Conservation (phyloP, 2,113 vertebrate genomes). For the Crotalus tigris region DNA sequence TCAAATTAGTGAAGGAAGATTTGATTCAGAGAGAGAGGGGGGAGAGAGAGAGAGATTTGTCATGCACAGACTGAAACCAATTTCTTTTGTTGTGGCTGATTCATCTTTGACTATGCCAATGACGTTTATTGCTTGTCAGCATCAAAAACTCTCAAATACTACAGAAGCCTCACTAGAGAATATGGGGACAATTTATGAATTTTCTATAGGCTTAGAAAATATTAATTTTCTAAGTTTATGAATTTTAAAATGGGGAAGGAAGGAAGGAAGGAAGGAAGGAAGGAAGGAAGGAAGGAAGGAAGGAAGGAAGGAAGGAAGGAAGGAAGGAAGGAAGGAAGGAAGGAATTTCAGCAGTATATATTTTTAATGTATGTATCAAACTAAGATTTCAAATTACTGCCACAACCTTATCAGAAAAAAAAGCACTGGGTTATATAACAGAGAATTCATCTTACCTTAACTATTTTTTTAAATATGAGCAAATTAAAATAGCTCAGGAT, state of each 20-base stretch:
- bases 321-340: not conserved
- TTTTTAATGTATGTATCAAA: not conserved
- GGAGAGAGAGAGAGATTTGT: not conserved
- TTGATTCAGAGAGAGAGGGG: not conserved
- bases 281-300: not conserved
- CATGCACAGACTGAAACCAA: constrained; percentile 10
- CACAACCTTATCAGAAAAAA: not conserved
- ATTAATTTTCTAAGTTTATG: too few relatives aligned
- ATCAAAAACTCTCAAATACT: not conserved
- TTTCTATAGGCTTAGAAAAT: not conserved
- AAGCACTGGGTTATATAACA: not conserved
- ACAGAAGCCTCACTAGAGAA: not conserved
- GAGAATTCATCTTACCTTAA: not conserved
- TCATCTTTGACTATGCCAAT: not conserved
- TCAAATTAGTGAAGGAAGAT: constrained; percentile 1
- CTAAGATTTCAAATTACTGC: not conserved
- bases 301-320: not conserved
- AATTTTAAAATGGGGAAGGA: too few relatives aligned
- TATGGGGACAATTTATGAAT: not conserved
- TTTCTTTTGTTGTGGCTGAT: not conserved
- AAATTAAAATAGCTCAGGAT: constrained; percentile 2
- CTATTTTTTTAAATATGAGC: not conserved
- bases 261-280: too few relatives aligned
- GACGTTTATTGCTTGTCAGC: not conserved
- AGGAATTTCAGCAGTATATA: not conserved